Evolutionary conservation across 2,113 vertebrate genomes (phyloP).

Genomic region (Orientallactaga bullata): DNA sequence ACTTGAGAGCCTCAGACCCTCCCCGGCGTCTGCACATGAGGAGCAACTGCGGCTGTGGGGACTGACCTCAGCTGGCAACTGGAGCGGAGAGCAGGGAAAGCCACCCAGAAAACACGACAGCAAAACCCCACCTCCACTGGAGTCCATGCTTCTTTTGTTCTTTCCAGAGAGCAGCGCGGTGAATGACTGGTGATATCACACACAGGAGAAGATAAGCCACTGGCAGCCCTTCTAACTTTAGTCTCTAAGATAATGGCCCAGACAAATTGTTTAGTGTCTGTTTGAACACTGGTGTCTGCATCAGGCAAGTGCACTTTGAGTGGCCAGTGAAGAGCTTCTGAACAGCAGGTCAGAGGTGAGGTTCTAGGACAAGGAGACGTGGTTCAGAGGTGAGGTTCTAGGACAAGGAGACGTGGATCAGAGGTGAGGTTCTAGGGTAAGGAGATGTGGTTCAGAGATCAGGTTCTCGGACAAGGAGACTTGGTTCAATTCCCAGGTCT

Average conservation of each 20-base stretch:
- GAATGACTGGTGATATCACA: background rate
- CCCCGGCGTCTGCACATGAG: too few relatives aligned
- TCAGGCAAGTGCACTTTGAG: background rate
- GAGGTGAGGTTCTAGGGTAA: background rate
- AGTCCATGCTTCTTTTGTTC: too few relatives aligned
- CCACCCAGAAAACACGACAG: too few relatives aligned
- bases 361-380: background rate
- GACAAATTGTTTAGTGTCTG: too few relatives aligned
- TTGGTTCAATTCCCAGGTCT: accelerated
- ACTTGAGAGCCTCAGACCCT: too few relatives aligned
- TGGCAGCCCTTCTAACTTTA: too few relatives aligned
- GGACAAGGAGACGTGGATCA: too few relatives aligned
- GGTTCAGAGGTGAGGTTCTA: background rate
- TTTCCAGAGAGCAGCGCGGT: background rate
- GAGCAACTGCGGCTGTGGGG: background rate
- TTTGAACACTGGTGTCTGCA: background rate
- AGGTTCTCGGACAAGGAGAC: background rate
- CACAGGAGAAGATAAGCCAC: background rate
- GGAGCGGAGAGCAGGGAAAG: background rate
- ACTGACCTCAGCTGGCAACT: accelerated
- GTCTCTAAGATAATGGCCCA: background rate
- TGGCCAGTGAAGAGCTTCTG: background rate
- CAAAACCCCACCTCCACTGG: too few relatives aligned
- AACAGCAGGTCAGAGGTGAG: background rate
- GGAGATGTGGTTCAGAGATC: background rate